Evolutionary conservation across 2,113 vertebrate genomes (phyloP), one percentile per base, ranked within the genome.

Genomic region (Corynorhinus townsendii): DNA sequence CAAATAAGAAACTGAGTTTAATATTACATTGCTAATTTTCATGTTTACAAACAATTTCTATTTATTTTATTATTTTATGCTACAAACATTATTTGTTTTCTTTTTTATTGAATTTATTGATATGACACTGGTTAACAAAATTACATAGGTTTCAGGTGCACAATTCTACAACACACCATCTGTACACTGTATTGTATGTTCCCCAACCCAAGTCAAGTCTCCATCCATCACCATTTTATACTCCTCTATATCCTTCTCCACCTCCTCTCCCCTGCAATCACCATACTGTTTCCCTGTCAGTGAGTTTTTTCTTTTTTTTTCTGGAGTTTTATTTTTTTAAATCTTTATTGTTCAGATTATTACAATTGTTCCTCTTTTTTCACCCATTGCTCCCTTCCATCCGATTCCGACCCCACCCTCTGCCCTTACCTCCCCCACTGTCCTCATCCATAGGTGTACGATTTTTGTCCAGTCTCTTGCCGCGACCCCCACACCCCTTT

Each of bases 21-120:
- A 64, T 69, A 86, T 77, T 68, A 45, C 17, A 49, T 89, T 82
- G 22, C 15, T 80, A 86, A 93, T 77, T 90, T 92, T 75, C 56
- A 69, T 90, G n/a, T 95, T 95, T 93, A 87, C 16, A 90, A 47
- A 47, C 19, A 80, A 22, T 84, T 94, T 91, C 52, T 88, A 11
- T 77, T 87, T 90, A 8, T 87, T n/a, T 66, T 56, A 33, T 68
- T 68, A 33, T 68, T n/a, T 68, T 68, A n/a, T 68, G 64, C 33
- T 68, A 68, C 33, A 68, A n/a, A 68, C 33, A n/a, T 59, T 22
- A 33, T 59, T 59, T 62, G 11, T 68, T 68, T 66, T 66, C 30
- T 66, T 68, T 68, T 68, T n/a, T n/a, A 68, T 68, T 68, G 15
- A 68, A n/a, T n/a, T n/a, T n/a, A 68, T 9, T 68, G 64, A 33